Base-by-base conservation (phyloP, 2,888 invertebrate genomes). In the Tupiocoris notatus region DNA sequence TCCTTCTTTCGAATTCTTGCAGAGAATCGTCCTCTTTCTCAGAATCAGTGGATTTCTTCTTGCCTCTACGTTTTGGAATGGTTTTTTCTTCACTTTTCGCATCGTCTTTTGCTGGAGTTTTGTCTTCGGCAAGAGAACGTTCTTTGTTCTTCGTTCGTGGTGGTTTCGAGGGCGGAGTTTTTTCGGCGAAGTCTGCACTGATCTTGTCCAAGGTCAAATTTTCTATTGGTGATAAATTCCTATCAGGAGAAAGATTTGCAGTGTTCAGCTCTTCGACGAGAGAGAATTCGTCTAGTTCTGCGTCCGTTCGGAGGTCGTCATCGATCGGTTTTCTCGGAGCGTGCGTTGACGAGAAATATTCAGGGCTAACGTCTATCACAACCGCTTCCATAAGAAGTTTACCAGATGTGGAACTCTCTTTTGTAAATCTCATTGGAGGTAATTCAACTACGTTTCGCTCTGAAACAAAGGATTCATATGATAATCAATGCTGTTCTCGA, bases 311-410 rank as follows among this genome's bases (percentile, higher is more conserved):
- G 78, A 92, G 85, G 83, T 94, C 94, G 24, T 83, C 83, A 82
- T 94, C 93, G 80, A 90, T 90, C n/a, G 90, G 87, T 59, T 62
- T 67, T 18, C 56, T 58, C 3, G 76, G 67, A n/a, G 62, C 64
- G 20, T 67, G 68, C 1, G 76, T 61, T 17, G 76, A 58, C 0
- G 88, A 87, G 82, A 94, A 94, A 81, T 92, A 93, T 80, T 94
- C 93, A 0, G 93, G 92, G 0, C 92, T 90, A 0, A 95, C 93
- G 79, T 95, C 95, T 71, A 95, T 94, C 16, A 95, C 91, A 23
- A 95, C 92, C 0, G 95, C 95, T 85, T 95, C 95, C 93, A 95
- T 94, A 0, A 94, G 83, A 0, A 95, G 85, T 83, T 94, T 94
- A 2, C 94, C 94, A 0, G 94, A 93, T 7, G 91, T 93, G 0